Percentiles rank a stretch among this genome's conserved stretches.
Conservation (phyloP, 2,113 vertebrate species). For the Crotalus helleri region DNA sequence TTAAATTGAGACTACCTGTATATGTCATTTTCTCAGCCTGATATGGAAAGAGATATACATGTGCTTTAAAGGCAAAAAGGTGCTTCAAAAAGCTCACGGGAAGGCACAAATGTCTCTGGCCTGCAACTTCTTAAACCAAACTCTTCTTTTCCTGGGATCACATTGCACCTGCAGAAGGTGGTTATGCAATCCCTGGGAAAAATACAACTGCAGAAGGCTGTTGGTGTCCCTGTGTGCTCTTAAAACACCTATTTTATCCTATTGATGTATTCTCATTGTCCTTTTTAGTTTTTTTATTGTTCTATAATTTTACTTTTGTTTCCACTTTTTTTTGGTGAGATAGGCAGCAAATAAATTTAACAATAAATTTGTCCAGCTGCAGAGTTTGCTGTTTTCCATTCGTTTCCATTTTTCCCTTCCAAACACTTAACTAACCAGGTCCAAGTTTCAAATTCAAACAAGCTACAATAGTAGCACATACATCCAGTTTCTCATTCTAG, state of each 20-base stretch:
- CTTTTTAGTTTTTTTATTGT: not conserved
- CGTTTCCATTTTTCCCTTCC: not conserved
- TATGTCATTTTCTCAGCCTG: not conserved
- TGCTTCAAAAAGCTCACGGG: not conserved
- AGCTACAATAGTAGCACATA: not conserved
- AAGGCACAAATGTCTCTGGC: not conserved
- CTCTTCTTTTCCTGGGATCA: not conserved
- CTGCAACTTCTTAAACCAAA: not conserved
- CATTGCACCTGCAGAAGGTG: not conserved
- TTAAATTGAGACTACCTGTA: not conserved
- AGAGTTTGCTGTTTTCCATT: not conserved
- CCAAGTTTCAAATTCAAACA: not conserved
- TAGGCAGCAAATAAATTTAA: not conserved
- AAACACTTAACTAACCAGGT: not conserved
- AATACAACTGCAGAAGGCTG: not conserved
- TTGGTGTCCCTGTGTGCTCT: not conserved
- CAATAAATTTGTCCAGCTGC: not conserved
- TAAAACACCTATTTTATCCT: not conserved
- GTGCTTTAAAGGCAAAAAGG: not conserved
- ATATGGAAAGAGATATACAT: not conserved
- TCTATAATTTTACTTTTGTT: not conserved
- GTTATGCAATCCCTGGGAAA: not conserved
- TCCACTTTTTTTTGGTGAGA: not conserved
- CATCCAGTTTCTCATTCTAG: not conserved
- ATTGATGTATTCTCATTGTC: not conserved